Percentiles rank a stretch among this genome's conserved stretches.
phyloP scores from a whole-genome alignment of 2,113 vertebrate genomes.

The Pagrus major region DNA sequence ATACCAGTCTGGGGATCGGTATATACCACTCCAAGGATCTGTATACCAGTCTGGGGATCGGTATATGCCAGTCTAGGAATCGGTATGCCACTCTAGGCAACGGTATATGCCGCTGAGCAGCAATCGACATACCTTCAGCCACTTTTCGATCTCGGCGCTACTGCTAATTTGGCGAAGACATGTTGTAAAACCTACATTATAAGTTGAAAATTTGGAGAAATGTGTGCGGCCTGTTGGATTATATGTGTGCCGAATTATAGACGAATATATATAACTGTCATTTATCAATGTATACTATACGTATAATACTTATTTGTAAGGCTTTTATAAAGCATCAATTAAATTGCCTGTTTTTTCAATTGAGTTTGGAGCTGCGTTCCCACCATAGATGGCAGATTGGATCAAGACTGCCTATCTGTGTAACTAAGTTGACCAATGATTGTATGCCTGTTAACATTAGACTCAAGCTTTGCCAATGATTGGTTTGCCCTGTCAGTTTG shows the following conservation, averaged over 20 bases:
- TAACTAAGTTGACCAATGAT: not conserved
- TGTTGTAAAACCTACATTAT: not conserved
- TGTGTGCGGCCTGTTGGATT: not conserved
- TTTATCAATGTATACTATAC: no score
- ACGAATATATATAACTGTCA: accelerated
- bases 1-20: no score
- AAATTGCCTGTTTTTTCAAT: not conserved
- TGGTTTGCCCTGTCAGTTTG: conserved; percentile 10
- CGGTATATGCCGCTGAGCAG: no score
- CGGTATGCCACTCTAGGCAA: no score
- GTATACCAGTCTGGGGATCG: no score
- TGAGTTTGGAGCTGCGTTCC: not conserved
- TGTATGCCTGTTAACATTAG: not conserved
- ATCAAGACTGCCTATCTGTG: not conserved
- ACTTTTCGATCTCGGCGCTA: no score
- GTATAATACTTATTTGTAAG: not conserved
- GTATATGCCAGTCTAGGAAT: no score
- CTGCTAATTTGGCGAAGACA: not conserved
- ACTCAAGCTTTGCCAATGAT: not conserved
- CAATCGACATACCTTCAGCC: no score
- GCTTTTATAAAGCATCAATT: not conserved
- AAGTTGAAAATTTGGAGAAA: not conserved
- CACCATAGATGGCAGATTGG: not conserved
- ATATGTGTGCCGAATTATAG: not conserved
- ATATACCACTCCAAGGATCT: no score